Base-by-base conservation (phyloP, 2,113 vertebrate species). In the Falcunculus frontatus region DNA sequence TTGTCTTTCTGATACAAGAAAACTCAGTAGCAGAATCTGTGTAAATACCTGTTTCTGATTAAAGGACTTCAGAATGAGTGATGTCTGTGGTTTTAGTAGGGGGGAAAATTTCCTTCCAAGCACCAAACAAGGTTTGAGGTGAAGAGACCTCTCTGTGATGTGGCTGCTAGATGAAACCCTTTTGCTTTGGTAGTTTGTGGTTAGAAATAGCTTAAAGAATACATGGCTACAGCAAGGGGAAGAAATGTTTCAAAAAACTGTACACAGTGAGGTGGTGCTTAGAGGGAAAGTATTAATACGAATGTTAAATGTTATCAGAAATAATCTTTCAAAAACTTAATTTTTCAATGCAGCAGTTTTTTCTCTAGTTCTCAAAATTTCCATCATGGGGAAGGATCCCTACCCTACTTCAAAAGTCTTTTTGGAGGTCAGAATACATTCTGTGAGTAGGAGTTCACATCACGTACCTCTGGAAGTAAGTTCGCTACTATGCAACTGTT, bases 131-230 rank as follows among this genome's bases (percentile, higher is more conserved):
- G 95, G 91, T 96, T 88, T 97, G 95, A 94, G 96, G 94, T 95
- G 76, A 92, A 1, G 37, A 68, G 67, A 97, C 65, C 55, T 95
- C 95, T 87, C 64, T 97, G 62, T 97, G 96, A 96, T 97, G 96
- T 97, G 97, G 96, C 88, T 97, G 73, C 2, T 5, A 90, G 72
- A 60, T 72, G 73, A 94, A 96, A 95, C 29, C 25, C 39, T 90
- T 89, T 93, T 93, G 33, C 83, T 93, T 70, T 89, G 60, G 56
- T 90, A 95, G 52, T 44, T 68, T 95, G 96, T 89, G 96, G 96
- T 96, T 95, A 94, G 79, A 90, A 92, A 67, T 25, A 77, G 22
- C 47, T 92, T 76, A 64, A 79, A 93, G 93, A 92, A 60, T 42
- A 90, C 89, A 92, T 33, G 22, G 32, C 68, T 82, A 88, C 47